Percentiles rank a stretch among this genome's conserved stretches.
These are phyloP conservation scores for Leptinotarsa tumamoca DNA, from an alignment of 2,888 invertebrate genomes.

Conservation along the genomic window DNA sequence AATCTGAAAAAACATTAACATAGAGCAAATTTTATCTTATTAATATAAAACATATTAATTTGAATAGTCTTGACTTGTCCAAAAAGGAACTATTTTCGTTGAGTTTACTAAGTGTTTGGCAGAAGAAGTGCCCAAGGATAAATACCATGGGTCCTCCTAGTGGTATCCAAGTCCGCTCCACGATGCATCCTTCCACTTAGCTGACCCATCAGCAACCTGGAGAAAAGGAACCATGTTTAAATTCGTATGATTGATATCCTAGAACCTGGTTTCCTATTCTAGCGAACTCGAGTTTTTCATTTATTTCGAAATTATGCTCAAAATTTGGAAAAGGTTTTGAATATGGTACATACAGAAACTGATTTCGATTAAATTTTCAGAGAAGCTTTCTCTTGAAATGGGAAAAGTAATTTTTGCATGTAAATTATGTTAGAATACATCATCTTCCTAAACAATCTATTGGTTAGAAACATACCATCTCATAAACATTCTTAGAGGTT, in stretches of 20 bases:
- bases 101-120: slow-evolving; percentile 64
- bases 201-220: slow-evolving; percentile 67
- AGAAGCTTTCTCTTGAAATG: too few relatives aligned
- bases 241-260: slow-evolving; percentile 64
- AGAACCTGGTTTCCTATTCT: slow-evolving; percentile 66
- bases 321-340: background rate
- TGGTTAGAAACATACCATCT: too few relatives aligned
- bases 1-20: slow-evolving; percentile 44
- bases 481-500: too few relatives aligned
- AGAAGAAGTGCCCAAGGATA: slow-evolving; percentile 69
- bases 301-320: slow-evolving; percentile 31
- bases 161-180: slow-evolving; percentile 51
- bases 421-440: too few relatives aligned
- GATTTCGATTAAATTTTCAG: too few relatives aligned
- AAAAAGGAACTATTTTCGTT: slow-evolving; percentile 50
- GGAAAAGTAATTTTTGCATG: too few relatives aligned
- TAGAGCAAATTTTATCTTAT: slow-evolving; percentile 44
- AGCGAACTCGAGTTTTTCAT: slow-evolving; percentile 57
- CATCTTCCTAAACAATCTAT: too few relatives aligned
- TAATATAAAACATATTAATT: slow-evolving; percentile 42
- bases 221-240: slow-evolving; percentile 70
- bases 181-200: slow-evolving; percentile 58
- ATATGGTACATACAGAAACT: too few relatives aligned
- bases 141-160: slow-evolving; percentile 69
- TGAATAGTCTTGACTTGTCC: slow-evolving; percentile 46